Conservation (phyloP, 2,888 invertebrate genomes). For the Drosophila nigricruria region DNA sequence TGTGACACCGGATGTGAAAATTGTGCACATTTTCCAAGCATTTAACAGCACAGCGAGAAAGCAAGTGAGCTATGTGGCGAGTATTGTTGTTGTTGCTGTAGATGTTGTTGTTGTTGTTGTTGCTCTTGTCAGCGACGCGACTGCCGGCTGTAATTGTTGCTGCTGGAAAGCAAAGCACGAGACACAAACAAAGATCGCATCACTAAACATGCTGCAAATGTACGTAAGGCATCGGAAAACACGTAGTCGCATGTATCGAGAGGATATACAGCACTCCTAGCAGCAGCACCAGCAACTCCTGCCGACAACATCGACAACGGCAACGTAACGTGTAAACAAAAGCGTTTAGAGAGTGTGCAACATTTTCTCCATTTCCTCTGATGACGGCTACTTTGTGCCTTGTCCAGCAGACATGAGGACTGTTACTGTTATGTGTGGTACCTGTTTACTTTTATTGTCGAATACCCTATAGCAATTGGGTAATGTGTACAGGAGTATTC, state of each 20-base stretch:
- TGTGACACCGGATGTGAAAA: slow-evolving; percentile 83
- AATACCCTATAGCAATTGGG: not conserved
- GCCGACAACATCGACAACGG: slow-evolving; percentile 28
- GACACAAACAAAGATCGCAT: slow-evolving; percentile 80
- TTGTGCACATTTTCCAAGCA: slow-evolving; percentile 81
- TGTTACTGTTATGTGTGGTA: slow-evolving; percentile 44
- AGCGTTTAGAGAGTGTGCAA: slow-evolving; percentile 62
- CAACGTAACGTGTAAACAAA: slow-evolving; percentile 62
- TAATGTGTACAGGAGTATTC: not conserved
- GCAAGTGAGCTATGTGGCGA: slow-evolving; percentile 30
- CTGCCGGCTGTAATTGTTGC: slow-evolving; percentile 40
- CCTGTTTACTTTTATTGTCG: slow-evolving; percentile 35
- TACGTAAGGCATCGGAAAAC: slow-evolving; percentile 66
- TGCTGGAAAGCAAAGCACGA: slow-evolving; percentile 73
- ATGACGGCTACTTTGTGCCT: slow-evolving; percentile 62
- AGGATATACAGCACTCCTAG: slow-evolving; percentile 39
- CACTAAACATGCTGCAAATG: slow-evolving; percentile 78
- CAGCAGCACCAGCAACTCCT: not conserved
- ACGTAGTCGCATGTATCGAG: slow-evolving; percentile 70
- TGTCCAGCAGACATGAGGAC: slow-evolving; percentile 26
- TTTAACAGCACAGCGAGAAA: slow-evolving; percentile 57
- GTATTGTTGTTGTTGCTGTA: slow-evolving; percentile 36
- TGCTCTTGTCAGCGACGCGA: slow-evolving; percentile 37
- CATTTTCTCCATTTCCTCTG: slow-evolving; percentile 40
- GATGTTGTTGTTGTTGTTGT: slow-evolving; percentile 15